Base-by-base conservation (phyloP, 2,113 vertebrate genomes). In the Phyllostomus discolor region DNA sequence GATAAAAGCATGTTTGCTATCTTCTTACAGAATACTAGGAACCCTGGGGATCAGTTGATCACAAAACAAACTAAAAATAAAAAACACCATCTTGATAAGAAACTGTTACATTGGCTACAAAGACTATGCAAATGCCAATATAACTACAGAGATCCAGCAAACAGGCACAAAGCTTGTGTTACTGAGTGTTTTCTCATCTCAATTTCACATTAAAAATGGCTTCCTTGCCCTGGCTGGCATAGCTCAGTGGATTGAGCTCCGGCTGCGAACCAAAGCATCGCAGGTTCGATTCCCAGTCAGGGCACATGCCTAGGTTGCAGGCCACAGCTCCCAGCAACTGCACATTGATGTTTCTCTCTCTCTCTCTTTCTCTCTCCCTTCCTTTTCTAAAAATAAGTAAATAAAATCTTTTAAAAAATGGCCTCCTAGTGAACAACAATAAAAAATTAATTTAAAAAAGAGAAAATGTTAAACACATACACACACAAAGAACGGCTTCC, bases 1-100 rank as follows among this genome's bases (percentile, higher is more conserved):
- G n/a, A 73, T 62, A 82, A 2, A 62, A 48, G 20, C 0, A 0
- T 41, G 75, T 46, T 95, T 92, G 88, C 88, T 95, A 50, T 97
- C 96, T 92, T 83, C 59, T 96, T 81, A 80, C 41, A 91, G 92
- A 69, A 16, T 41, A 50, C 46, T 92, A 70, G 20, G 19, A 35
- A 95, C 76, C 50, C 64, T 43, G 88, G 93, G 70, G 64, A 95
- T 87, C 59, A 2, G 91, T 89, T 97, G 96, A 79, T 86, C 59
- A 62, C 57, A 69, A 87, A 84, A 69, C 4, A 80, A 52, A 80
- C 4, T 10, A 41, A n/a, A 69, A 92, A 90, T 78, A 94, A 89
- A 98, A 95, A 94, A 52, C 46, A 28, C 7, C 95, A 3, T 50
- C 46, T 82, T 54, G 41, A 93, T 66, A 86, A 96, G 28, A 95